A percentile compares a stretch with the other conserved stretches of the same genome.
Conservation (phyloP, 2,797 vertebrate genomes). For the Galagoides demidoff region DNA sequence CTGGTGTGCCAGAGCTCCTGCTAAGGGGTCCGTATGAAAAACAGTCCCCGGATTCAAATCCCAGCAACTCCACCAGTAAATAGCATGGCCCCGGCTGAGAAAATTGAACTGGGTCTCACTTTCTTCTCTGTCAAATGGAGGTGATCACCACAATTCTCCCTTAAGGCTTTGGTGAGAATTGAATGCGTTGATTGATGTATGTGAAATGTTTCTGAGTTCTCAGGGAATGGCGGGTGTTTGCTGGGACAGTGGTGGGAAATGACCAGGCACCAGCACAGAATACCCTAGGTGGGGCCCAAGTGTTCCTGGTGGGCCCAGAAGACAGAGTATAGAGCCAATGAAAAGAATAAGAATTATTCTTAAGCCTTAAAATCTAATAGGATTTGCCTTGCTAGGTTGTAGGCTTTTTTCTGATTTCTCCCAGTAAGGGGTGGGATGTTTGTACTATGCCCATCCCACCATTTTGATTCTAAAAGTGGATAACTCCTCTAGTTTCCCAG, state of each 20-base stretch:
- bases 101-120: neutral
- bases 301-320: neutral
- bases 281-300: neutral
- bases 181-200: fast-evolving
- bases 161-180: neutral
- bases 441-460: neutral
- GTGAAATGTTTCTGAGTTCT: neutral
- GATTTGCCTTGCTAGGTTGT: neutral
- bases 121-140: neutral
- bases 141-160: fast-evolving
- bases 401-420: neutral
- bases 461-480: neutral
- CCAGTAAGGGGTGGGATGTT: fast-evolving
- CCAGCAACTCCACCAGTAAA: neutral
- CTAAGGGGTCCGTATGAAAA: fast-evolving
- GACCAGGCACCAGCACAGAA: neutral
- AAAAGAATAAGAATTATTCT: too few relatives aligned
- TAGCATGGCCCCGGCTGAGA: neutral
- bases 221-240: fast-evolving
- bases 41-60: neutral
- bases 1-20: neutral
- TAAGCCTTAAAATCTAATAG: neutral
- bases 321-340: neutral
- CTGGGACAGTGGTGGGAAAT: fast-evolving
- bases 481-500: neutral